phyloP scores from a whole-genome alignment of 2,113 vertebrate species.

The Triplophysa rosa region DNA sequence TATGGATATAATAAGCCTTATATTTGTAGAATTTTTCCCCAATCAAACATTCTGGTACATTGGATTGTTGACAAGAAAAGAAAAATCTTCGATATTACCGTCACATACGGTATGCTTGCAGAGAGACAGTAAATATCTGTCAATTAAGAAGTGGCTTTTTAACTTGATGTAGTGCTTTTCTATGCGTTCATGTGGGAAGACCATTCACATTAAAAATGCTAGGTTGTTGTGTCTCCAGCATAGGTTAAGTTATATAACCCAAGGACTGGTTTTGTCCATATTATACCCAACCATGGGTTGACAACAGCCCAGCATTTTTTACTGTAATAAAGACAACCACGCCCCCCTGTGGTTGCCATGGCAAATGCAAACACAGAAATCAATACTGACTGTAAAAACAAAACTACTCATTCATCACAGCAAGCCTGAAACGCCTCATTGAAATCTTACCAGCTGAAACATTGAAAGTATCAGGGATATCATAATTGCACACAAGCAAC shows the following conservation, averaged over 20 bases:
- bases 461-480: background rate
- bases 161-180: background rate
- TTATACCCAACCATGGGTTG: too few species aligned
- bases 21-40: too few species aligned
- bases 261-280: too few species aligned
- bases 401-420: background rate
- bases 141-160: constrained; percentile 3
- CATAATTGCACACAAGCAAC: background rate
- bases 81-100: background rate
- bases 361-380: constrained; percentile 10
- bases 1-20: too few species aligned
- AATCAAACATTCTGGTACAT: too few species aligned
- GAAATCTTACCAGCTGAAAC: constrained; percentile 8
- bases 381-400: background rate
- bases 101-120: background rate
- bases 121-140: background rate
- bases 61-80: too few species aligned
- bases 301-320: too few species aligned
- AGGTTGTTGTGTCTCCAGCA: too few species aligned
- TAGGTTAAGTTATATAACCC: too few species aligned
- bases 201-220: too few species aligned
- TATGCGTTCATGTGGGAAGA: background rate
- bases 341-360: background rate
- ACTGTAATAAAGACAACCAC: background rate
- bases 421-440: background rate